Conservation (phyloP, 2,113 vertebrate genomes). For the Corythaeola cristata region DNA sequence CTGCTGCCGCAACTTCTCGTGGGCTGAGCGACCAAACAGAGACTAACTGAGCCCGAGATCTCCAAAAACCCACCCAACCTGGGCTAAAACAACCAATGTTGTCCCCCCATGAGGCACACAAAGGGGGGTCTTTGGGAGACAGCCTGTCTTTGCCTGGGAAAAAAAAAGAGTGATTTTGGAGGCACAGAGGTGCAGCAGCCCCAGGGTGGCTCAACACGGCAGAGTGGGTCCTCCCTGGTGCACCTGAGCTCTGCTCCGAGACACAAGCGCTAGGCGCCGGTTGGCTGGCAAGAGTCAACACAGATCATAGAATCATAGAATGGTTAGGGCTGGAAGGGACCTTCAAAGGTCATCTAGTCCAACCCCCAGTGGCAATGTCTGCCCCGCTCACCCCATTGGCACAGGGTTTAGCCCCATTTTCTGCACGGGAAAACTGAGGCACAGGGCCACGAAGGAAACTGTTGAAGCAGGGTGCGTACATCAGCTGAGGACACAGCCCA, state of each 20-base stretch:
- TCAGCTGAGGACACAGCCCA: background rate
- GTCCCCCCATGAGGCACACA: background rate
- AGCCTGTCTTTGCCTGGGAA: background rate
- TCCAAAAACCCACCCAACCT: background rate
- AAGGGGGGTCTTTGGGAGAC: background rate
- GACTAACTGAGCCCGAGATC: background rate
- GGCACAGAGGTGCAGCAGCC: background rate
- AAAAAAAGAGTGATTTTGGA: background rate
- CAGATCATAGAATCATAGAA: too few relatives aligned
- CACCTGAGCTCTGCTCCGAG: background rate
- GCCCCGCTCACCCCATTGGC: background rate
- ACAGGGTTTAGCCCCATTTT: background rate
- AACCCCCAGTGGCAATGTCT: background rate
- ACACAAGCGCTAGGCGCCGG: rapidly evolving
- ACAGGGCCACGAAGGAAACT: background rate
- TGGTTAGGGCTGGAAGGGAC: too few relatives aligned
- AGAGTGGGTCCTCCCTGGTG: background rate
- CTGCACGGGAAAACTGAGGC: background rate
- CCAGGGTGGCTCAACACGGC: background rate
- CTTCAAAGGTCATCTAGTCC: too few relatives aligned
- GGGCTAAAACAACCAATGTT: background rate
- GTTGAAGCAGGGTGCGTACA: background rate
- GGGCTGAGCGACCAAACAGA: background rate
- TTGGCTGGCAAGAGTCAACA: background rate
- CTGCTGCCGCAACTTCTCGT: background rate